These are phyloP conservation scores for Otis tarda DNA, from an alignment of 2,113 vertebrate species.

Conservation along the genomic window DNA sequence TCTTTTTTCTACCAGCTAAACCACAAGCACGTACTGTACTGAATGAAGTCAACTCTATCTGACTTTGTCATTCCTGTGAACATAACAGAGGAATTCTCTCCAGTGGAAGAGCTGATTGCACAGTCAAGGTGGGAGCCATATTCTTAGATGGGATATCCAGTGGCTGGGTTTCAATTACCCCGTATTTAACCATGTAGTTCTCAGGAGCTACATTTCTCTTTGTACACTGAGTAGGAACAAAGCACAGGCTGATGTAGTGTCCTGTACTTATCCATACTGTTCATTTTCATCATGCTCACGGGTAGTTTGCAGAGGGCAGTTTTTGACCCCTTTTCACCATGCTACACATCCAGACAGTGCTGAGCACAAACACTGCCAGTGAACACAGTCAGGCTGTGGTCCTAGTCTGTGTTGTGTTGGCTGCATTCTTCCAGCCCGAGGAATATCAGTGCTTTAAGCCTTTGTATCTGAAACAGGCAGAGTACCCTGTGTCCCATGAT, in stretches of 20 bases:
- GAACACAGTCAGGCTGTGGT: neutral
- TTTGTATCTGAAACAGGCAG: neutral
- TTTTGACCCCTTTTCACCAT: neutral
- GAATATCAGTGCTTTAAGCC: neutral
- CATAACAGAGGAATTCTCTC: neutral
- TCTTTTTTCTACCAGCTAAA: neutral
- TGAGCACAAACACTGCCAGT: neutral
- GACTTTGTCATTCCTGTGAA: neutral
- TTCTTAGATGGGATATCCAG: neutral
- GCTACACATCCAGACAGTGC: accelerated
- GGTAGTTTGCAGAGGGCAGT: neutral
- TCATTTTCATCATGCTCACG: accelerated
- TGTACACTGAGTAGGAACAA: neutral
- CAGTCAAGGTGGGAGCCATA: neutral
- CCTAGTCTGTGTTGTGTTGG: neutral
- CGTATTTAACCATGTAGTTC: neutral
- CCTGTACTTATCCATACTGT: neutral
- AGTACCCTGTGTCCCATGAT: neutral
- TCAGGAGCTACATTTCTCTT: neutral
- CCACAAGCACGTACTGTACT: neutral
- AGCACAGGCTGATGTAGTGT: neutral
- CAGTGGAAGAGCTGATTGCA: neutral
- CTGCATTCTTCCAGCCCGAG: neutral
- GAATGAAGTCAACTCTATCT: neutral
- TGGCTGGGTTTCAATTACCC: neutral